phyloP scores from a whole-genome alignment of 2,888 invertebrate species.

The Trissolcus japonicus region DNA sequence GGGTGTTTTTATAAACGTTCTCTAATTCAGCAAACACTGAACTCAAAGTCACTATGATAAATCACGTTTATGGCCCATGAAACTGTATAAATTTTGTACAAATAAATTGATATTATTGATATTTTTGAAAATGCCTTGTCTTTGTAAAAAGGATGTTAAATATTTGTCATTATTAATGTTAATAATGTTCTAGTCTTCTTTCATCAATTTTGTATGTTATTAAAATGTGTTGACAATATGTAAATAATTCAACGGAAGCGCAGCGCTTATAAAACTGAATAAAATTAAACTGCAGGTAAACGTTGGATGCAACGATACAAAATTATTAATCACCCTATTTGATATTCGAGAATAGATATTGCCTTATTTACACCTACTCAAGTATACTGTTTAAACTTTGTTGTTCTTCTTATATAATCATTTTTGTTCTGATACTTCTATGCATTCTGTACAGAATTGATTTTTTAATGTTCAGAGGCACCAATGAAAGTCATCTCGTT shows the following conservation, averaged over 20 bases:
- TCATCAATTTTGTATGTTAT: no score
- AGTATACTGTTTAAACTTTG: constrained; percentile 47
- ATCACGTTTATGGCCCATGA: no score
- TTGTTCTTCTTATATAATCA: constrained; percentile 8
- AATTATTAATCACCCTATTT: constrained; percentile 28
- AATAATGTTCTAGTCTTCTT: no score
- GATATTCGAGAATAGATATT: constrained; percentile 53
- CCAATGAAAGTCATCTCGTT: constrained; percentile 15
- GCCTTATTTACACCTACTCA: constrained; percentile 56
- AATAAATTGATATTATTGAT: no score
- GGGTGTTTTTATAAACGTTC: constrained; percentile 16
- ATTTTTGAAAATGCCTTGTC: no score
- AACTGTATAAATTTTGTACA: no score
- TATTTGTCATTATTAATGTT: no score
- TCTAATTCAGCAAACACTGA: background rate
- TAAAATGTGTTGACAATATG: no score
- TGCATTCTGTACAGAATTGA: constrained; percentile 54
- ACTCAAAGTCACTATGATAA: no score
- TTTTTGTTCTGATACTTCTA: constrained; percentile 36
- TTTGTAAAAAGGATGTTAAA: no score
- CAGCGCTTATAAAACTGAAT: background rate
- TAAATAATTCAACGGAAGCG: constrained; percentile 18
- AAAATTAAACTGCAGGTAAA: no score
- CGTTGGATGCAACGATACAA: no score
- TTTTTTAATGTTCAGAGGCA: constrained; percentile 40